These are phyloP conservation scores for Hoplostethus mediterraneus DNA, from an alignment of 2,797 vertebrate genomes.

Conservation along the genomic window DNA sequence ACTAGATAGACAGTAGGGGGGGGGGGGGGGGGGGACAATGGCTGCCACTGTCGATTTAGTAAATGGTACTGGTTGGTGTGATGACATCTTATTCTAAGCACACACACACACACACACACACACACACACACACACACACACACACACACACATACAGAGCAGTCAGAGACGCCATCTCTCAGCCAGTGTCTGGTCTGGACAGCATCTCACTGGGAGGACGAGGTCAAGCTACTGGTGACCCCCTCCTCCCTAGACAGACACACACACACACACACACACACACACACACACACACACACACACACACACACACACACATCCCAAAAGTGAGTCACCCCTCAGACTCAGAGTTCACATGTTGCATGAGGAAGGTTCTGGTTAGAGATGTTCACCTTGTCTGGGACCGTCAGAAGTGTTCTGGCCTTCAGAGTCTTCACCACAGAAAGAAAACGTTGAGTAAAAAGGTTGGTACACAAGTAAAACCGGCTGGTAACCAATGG, in stretches of 20 bases:
- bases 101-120: not conserved
- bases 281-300: too few species aligned
- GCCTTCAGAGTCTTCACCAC: too few species aligned
- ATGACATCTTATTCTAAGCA: slow-evolving; percentile 28
- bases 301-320: too few species aligned
- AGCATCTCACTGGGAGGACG: slow-evolving; percentile 23
- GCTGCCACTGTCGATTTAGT: slow-evolving; percentile 12
- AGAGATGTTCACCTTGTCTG: too few species aligned
- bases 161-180: not conserved
- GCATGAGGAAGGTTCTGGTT: too few species aligned
- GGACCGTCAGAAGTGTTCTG: too few species aligned
- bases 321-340: too few species aligned
- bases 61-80: slow-evolving; percentile 1
- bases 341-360: too few species aligned
- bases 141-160: slow-evolving; percentile 6
- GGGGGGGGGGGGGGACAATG: slow-evolving; percentile 3
- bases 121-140: slow-evolving; percentile 7
- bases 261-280: slow-evolving; percentile 4
- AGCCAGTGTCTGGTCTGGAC: slow-evolving; percentile 16
- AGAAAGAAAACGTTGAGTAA: too few species aligned
- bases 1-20: too few species aligned
- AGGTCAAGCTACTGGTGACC: slow-evolving; percentile 28
- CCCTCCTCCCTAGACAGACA: slow-evolving; percentile 1
- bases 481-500: too few species aligned
- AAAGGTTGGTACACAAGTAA: not conserved